phyloP scores from a whole-genome alignment of 2,888 invertebrate genomes.

The Octodonta nipae region DNA sequence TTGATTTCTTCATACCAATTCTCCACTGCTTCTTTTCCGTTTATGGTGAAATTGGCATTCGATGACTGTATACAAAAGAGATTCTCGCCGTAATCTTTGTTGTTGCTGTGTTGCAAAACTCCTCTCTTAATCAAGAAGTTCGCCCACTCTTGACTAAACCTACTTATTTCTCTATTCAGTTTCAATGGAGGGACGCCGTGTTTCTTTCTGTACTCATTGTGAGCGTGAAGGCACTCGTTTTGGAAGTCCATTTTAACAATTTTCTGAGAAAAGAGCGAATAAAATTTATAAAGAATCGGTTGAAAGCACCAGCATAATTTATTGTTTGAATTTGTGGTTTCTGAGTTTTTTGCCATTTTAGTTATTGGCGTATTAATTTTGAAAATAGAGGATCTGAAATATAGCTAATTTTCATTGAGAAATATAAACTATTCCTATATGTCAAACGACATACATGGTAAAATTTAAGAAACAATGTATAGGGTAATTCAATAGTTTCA shows the following conservation, averaged over 20 bases:
- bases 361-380: too few species aligned
- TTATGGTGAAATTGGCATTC: conserved; percentile 49
- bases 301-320: too few species aligned
- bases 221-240: conserved; percentile 42
- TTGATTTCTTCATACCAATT: conserved; percentile 69
- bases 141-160: conserved; percentile 41
- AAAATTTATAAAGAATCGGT: too few species aligned
- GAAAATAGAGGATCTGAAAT: too few species aligned
- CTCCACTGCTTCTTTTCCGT: conserved; percentile 54
- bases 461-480: too few species aligned
- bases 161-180: conserved; percentile 41
- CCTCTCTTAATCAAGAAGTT: conserved; percentile 40
- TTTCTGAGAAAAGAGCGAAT: too few species aligned
- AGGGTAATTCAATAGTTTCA: too few species aligned
- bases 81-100: conserved; percentile 50
- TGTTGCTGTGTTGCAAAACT: conserved; percentile 43
- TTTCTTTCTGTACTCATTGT: conserved; percentile 43
- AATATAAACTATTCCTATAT: too few species aligned
- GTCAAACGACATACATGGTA: too few species aligned
- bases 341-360: too few species aligned
- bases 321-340: too few species aligned
- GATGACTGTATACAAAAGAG: conserved; percentile 57
- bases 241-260: conserved; percentile 27
- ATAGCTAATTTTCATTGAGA: too few species aligned
- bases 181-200: conserved; percentile 45